Conservation (phyloP, 2,113 vertebrate species). For the Salvelinus namaycush region DNA sequence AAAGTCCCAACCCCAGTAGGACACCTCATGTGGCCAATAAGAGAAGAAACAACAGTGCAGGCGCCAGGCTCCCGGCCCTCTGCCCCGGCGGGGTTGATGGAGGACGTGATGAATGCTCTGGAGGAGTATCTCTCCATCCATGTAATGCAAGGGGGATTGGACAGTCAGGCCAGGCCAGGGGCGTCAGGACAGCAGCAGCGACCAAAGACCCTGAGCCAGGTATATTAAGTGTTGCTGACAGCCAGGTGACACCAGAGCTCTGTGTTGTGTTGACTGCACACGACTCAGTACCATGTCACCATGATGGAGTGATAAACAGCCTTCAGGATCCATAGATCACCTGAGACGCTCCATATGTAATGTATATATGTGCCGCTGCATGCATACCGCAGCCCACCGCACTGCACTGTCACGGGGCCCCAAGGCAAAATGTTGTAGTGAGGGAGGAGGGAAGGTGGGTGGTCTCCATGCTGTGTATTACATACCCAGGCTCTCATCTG, state of each 20-base stretch:
- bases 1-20: neutral
- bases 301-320: slow-evolving; percentile 28
- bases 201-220: slow-evolving; percentile 9
- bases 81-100: neutral
- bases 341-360: neutral
- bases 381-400: slow-evolving; percentile 6
- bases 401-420: slow-evolving; percentile 16
- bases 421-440: neutral
- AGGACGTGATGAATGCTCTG: slow-evolving; percentile 1
- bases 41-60: neutral
- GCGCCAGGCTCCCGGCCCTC: neutral
- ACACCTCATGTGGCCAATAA: slow-evolving; percentile 17
- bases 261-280: slow-evolving; percentile 30
- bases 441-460: neutral
- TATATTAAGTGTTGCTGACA: slow-evolving; percentile 47
- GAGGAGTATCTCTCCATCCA: slow-evolving; percentile 2
- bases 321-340: neutral
- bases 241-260: slow-evolving; percentile 28
- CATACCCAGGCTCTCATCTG: slow-evolving; percentile 52
- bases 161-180: neutral
- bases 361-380: neutral
- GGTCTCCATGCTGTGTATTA: slow-evolving; percentile 27
- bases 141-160: neutral
- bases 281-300: slow-evolving; percentile 23
- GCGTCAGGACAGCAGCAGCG: slow-evolving; percentile 1